phyloP scores from a whole-genome alignment of 2,888 invertebrate species.

The Drosophila macrospina region DNA sequence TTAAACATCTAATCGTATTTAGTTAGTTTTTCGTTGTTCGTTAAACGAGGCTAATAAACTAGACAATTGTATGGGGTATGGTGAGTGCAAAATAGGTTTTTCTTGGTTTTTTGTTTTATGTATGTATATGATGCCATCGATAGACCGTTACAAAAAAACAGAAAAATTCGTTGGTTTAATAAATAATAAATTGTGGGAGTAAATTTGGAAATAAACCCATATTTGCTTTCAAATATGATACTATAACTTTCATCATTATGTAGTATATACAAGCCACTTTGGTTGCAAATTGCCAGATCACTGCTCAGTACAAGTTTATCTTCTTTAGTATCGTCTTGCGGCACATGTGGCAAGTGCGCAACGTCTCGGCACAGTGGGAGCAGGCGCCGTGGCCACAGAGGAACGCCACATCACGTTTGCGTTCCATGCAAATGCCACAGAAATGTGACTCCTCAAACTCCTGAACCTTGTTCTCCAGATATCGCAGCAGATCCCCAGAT shows the following conservation, averaged over 20 bases:
- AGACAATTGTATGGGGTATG: conserved; percentile 39
- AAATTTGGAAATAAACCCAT: conserved; percentile 24
- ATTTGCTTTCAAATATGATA: conserved; percentile 20
- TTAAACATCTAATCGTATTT: conserved; percentile 60
- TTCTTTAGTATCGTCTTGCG: conserved; percentile 85
- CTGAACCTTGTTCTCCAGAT: conserved; percentile 91
- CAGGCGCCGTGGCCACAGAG: conserved; percentile 96
- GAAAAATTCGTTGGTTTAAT: conserved; percentile 57
- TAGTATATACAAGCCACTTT: conserved; percentile 77
- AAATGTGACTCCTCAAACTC: conserved; percentile 94
- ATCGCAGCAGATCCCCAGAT: conserved; percentile 88
- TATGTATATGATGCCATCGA: conserved; percentile 49
- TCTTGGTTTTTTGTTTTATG: conserved; percentile 17
- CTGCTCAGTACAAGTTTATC: conserved; percentile 84
- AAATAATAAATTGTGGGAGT: conserved; percentile 60
- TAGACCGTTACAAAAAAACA: conserved; percentile 44
- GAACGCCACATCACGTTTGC: conserved; percentile 92
- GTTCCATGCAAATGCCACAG: conserved; percentile 95
- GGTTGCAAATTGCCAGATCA: conserved; percentile 62
- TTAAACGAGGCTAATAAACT: conserved; percentile 68
- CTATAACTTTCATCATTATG: conserved; percentile 14
- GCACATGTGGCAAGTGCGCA: conserved; percentile 93
- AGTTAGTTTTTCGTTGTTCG: conserved; percentile 62
- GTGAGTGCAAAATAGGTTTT: conserved; percentile 42
- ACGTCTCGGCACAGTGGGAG: conserved; percentile 91